Conservation (phyloP, 2,797 vertebrate genomes). For the Onychomys torridus region DNA sequence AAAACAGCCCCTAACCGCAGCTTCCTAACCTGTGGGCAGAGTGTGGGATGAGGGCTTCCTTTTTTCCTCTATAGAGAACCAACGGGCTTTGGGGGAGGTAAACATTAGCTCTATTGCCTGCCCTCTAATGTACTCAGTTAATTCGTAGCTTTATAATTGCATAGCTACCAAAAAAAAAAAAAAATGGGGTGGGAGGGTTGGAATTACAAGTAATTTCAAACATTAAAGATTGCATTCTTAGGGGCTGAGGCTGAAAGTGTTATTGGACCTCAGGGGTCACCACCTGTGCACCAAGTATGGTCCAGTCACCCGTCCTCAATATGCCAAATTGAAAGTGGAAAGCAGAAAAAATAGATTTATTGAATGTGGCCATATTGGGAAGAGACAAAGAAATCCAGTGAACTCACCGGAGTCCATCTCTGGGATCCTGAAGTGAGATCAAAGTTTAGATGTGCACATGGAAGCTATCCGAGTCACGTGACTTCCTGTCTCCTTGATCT, state of each 20-base stretch:
- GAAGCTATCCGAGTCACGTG: not conserved
- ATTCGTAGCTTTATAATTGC: not conserved
- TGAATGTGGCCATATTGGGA: not conserved
- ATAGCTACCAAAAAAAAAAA: not conserved
- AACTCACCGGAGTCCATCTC: not conserved
- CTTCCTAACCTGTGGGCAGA: not conserved
- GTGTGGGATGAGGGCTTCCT: not conserved
- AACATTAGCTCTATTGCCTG: not conserved
- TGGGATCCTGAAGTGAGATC: not conserved
- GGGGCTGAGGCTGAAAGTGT: not conserved
- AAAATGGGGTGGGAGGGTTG: fast-evolving
- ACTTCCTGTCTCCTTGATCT: not conserved
- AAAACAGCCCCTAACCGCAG: not conserved
- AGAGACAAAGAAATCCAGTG: not conserved
- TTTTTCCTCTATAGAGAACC: not conserved
- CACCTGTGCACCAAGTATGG: not conserved
- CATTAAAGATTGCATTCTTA: not conserved
- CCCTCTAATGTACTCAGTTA: not conserved
- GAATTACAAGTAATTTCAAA: not conserved
- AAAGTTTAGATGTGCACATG: not conserved
- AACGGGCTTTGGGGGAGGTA: not conserved
- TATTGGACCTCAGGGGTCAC: not conserved
- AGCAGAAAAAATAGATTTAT: not conserved
- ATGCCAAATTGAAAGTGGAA: not conserved
- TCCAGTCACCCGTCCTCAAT: not conserved